Evolutionary conservation across 2,113 vertebrate species (phyloP), one percentile per base, ranked within the genome.

Genomic region (Hippocampus barbouri): DNA sequence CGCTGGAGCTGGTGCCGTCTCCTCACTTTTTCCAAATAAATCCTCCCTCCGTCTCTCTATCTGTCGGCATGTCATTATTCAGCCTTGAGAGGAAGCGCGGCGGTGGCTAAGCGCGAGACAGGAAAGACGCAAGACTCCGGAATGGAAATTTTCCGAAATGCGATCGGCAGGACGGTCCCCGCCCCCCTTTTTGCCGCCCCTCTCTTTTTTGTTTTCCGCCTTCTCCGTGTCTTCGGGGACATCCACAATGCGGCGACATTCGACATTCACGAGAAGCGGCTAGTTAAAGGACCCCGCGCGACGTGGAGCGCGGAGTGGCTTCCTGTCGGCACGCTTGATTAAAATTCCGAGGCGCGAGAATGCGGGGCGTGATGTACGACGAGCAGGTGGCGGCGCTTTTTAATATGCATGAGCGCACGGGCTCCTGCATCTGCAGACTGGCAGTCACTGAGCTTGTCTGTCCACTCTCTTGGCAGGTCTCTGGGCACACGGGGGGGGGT

Each of bases 321-420:
- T 85, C 81, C 81, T 87, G 87, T 87, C 87, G 78, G 82, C 12
- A 74, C 72, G 18, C 77, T 81, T 83, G 87, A 90, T 91, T 90
- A 88, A 87, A 88, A 91, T 91, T 90, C 87, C 87, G 74, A 75
- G 70, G 86, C 80, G 77, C 67, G 66, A 83, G 87, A 86, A 87
- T 74, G 85, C 83, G 83, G 86, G 82, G 87, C 79, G 89, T 88
- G 89, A 91, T 91, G 86, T 89, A 86, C 83, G 85, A 84, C 71
- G 69, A 89, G 84, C 88, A 90, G 90, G 88, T 90, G 90, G 90
- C 64, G 83, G 67, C 82, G 84, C 73, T 16, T 66, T 83, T 90
- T 90, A 88, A 90, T 91, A 91, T 90, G 85, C 88, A 90, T 88
- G 88, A 90, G 86, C 66, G 79, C 85, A 80, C 80, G 69, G 83